Evolutionary conservation across 1,140 invertebrate species (phyloP).

Genomic region (Drosophila malerkotliana): DNA sequence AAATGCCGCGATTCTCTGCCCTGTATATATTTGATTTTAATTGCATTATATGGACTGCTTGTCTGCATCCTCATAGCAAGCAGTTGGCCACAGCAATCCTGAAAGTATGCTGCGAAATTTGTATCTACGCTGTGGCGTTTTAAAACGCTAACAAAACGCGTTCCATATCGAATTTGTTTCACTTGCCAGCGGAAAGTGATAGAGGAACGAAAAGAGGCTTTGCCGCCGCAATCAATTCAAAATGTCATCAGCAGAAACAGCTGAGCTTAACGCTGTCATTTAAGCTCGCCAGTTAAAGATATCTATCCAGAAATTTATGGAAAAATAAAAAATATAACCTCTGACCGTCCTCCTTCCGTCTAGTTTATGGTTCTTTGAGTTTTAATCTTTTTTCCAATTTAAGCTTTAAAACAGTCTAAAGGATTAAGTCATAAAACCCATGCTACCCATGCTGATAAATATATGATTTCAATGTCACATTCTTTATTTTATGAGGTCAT

Average conservation of each 20-base stretch:
- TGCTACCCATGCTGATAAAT: no score
- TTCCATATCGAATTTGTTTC: conserved; percentile 24
- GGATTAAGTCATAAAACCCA: no score
- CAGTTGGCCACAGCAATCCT: conserved; percentile 7
- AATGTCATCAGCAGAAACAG: conserved; percentile 14
- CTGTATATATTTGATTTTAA: conserved; percentile 56
- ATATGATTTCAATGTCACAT: no score
- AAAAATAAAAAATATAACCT: not conserved
- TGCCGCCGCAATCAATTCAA: conserved; percentile 13
- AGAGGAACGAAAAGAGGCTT: not conserved
- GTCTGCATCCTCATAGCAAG: not conserved
- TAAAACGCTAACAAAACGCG: conserved; percentile 41
- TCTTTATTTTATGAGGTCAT: no score
- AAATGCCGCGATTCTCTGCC: conserved; percentile 20
- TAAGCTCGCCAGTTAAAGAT: conserved; percentile 15
- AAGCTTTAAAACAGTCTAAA: no score
- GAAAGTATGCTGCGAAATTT: conserved; percentile 24
- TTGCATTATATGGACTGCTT: conserved; percentile 41
- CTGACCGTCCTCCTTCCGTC: no score
- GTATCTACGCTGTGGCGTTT: not conserved
- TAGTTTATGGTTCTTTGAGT: no score
- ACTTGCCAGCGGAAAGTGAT: conserved; percentile 27
- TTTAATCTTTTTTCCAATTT: no score
- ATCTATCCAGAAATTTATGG: conserved; percentile 12
- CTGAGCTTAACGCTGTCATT: conserved; percentile 12